Evolutionary conservation across 2,797 vertebrate species (phyloP), one percentile per base, ranked within the genome.

Genomic region (Taenioides sp.): DNA sequence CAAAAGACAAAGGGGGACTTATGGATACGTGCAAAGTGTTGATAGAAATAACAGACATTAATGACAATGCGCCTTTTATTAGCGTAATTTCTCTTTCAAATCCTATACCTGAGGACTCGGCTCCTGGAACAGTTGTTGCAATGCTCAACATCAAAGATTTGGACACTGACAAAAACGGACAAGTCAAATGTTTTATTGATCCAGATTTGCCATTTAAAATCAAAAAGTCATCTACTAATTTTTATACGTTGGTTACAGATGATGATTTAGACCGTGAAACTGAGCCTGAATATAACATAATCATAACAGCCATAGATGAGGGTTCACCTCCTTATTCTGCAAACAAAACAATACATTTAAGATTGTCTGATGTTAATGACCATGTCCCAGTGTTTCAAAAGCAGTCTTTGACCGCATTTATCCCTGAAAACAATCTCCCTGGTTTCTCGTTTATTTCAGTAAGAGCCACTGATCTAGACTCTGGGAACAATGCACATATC

Each of bases 41-140:
- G 0, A 86, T 95, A 50, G 89, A 94, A 0, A 77, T 95, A 4
- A 75, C 65, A 0, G 93, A 94, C 25, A 68, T 91, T 20, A 94
- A 95, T 87, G 94, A 94, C 16, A 94, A 94, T 59, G 76, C 80
- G 0, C 94, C 94, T 4, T 55, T 91, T n/a, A 91, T 94, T n/a
- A 89, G 69, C 17, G 72, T 94, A 0, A 91, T 93, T n/a, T 95
- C 93, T 0, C 77, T 93, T 3, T 92, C 92, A 4, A 92, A 86
- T 22, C 78, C 84, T 0, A 84, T 94, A 12, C 75, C 89, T 2
- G 93, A 95, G 52, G 83, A 95, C 63, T 87, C 91, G 0, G 54
- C 68, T 49, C 78, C 79, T 20, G 91, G 86, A 1, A 93, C 92
- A 2, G 79, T 92, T 17, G 81, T 94, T 69, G 91, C 93, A 0